phyloP scores from a whole-genome alignment of 2,797 vertebrate genomes.

The Psittacula derbiana region DNA sequence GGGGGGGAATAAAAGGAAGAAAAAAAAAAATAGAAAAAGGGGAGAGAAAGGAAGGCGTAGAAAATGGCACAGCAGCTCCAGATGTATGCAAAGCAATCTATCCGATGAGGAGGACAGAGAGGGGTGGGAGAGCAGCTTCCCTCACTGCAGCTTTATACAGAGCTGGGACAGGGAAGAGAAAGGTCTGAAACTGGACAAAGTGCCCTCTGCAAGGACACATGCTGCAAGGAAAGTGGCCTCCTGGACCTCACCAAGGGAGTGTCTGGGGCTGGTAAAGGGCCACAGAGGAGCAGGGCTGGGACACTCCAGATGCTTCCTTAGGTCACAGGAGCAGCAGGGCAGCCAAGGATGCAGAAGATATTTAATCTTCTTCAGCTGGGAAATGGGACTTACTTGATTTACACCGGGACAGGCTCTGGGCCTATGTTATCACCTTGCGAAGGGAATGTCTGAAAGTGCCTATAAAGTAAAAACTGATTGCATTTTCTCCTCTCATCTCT shows the following conservation, averaged over 20 bases:
- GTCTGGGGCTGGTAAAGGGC: neutral
- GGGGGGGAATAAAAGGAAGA: neutral
- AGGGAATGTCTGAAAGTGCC: neutral
- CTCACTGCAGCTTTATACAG: neutral
- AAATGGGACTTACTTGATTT: slow-evolving; percentile 11
- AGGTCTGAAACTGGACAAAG: neutral
- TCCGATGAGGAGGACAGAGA: neutral
- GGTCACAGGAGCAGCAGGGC: neutral
- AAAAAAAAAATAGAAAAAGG: neutral
- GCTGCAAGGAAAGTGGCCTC: neutral
- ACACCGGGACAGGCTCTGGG: neutral
- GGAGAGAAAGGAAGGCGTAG: neutral
- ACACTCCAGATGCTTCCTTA: neutral
- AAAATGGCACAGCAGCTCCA: neutral
- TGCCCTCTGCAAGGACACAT: neutral
- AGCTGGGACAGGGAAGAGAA: neutral
- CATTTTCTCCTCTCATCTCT: neutral
- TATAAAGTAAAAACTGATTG: neutral
- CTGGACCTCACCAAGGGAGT: neutral
- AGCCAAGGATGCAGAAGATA: neutral
- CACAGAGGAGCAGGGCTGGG: neutral
- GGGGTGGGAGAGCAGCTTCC: neutral
- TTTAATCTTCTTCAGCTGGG: neutral
- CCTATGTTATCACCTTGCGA: neutral
- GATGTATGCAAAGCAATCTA: neutral